Evolutionary conservation across 2,113 vertebrate genomes (phyloP).

Genomic region (Ctenomys sociabilis): DNA sequence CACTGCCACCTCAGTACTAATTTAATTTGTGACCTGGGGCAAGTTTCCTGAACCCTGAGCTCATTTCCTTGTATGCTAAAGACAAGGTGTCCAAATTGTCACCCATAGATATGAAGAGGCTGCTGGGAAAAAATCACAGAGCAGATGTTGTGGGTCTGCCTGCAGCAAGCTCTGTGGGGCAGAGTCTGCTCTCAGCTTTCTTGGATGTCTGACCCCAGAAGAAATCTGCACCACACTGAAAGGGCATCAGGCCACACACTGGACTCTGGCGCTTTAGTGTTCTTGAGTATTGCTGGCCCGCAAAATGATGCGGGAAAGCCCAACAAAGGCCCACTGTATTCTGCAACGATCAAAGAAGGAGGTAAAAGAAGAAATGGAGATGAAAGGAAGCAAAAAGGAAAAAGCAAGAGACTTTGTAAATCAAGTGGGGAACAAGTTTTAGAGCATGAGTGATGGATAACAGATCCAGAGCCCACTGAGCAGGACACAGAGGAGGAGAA

Average conservation of each 20-base stretch:
- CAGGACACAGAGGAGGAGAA: too few relatives aligned
- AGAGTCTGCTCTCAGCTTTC: neutral
- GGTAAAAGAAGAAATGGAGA: neutral
- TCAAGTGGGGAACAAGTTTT: neutral
- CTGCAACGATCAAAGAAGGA: neutral
- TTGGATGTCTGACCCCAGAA: neutral
- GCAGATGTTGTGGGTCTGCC: neutral
- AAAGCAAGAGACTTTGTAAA: neutral
- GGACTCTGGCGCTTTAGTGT: neutral
- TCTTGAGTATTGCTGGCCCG: neutral
- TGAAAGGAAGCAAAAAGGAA: neutral
- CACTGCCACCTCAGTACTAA: neutral
- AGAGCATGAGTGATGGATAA: neutral
- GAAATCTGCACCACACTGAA: neutral
- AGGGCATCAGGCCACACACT: neutral
- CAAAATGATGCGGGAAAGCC: neutral
- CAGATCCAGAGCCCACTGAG: neutral
- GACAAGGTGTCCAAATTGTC: neutral
- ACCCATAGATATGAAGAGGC: neutral
- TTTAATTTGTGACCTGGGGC: neutral
- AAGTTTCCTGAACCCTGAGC: neutral
- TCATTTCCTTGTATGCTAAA: neutral
- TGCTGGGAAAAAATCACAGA: neutral
- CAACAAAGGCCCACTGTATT: neutral
- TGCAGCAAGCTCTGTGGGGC: neutral